These are phyloP conservation scores for Octonoba sinensis DNA, from an alignment of 2,888 invertebrate species.

Conservation along the genomic window DNA sequence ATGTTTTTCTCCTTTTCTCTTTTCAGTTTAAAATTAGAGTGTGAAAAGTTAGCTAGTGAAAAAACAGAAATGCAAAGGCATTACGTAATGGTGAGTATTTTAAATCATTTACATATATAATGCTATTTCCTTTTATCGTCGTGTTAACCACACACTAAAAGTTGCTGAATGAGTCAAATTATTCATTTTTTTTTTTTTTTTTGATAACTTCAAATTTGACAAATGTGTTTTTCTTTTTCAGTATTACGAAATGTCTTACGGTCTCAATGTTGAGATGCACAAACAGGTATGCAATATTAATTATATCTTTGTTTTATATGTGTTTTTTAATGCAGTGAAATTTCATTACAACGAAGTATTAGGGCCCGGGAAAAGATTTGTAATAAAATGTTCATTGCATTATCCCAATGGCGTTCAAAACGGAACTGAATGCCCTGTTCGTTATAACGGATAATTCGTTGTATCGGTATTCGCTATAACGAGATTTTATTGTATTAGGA, in stretches of 20 bases:
- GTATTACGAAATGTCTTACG: constrained; percentile 98
- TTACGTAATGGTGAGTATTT: constrained; percentile 93
- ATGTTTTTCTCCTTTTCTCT: too few relatives aligned
- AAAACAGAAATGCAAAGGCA: constrained; percentile 99
- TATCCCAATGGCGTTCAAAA: too few relatives aligned
- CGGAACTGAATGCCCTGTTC: too few relatives aligned
- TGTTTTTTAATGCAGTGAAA: too few relatives aligned
- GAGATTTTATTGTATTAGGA: too few relatives aligned
- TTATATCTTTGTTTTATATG: too few relatives aligned
- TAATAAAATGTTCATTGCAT: too few relatives aligned
- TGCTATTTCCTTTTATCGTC: background rate
- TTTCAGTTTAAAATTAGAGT: constrained; percentile 94
- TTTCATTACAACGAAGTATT: too few relatives aligned
- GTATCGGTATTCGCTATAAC: too few relatives aligned
- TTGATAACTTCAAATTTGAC: too few relatives aligned
- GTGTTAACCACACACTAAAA: background rate
- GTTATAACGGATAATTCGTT: too few relatives aligned
- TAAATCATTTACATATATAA: background rate
- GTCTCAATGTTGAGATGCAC: constrained; percentile 95
- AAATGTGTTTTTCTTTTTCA: constrained; percentile 75
- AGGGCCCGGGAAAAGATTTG: too few relatives aligned
- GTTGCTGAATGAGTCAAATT: background rate
- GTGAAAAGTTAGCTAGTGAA: constrained; percentile 96
- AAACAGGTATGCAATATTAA: constrained; percentile 77
- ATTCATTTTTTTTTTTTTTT: constrained; percentile 1